phyloP scores from a whole-genome alignment of 2,888 invertebrate genomes.

The Lamellibrachia columna region DNA sequence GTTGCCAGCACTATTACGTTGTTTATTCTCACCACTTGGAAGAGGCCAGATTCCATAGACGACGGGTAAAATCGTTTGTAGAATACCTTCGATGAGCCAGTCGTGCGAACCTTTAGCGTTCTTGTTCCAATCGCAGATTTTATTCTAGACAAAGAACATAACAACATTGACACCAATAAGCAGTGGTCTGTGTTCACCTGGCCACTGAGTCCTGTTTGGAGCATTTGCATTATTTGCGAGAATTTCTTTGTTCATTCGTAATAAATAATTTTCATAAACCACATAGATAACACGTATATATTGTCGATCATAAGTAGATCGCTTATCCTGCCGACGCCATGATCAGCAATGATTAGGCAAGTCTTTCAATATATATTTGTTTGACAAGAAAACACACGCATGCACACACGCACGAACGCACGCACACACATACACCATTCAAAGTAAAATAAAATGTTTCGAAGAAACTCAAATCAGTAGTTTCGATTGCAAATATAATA shows the following conservation, averaged over 20 bases:
- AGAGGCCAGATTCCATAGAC: conserved; percentile 29
- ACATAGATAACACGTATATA: too few relatives aligned
- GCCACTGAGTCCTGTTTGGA: too few relatives aligned
- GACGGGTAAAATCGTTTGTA: conserved; percentile 27
- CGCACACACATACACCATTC: background rate
- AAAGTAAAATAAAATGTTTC: background rate
- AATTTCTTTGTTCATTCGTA: background rate
- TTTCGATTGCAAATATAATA: background rate
- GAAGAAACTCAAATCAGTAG: background rate
- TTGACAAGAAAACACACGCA: too few relatives aligned
- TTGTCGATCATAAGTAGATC: too few relatives aligned
- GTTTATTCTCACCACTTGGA: conserved; percentile 29
- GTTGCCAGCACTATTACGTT: background rate
- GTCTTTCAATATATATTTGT: too few relatives aligned
- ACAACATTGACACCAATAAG: background rate
- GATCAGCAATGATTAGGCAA: too few relatives aligned
- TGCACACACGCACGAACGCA: background rate
- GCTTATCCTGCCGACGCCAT: too few relatives aligned
- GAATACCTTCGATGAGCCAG: conserved; percentile 17
- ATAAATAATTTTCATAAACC: background rate
- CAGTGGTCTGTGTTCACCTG: background rate
- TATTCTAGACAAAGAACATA: conserved; percentile 24
- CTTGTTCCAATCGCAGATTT: conserved; percentile 23
- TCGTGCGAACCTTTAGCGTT: conserved; percentile 13
- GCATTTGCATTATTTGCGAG: too few relatives aligned